Conservation (phyloP, 2,797 vertebrate species). For the Phoeniculus purpureus region DNA sequence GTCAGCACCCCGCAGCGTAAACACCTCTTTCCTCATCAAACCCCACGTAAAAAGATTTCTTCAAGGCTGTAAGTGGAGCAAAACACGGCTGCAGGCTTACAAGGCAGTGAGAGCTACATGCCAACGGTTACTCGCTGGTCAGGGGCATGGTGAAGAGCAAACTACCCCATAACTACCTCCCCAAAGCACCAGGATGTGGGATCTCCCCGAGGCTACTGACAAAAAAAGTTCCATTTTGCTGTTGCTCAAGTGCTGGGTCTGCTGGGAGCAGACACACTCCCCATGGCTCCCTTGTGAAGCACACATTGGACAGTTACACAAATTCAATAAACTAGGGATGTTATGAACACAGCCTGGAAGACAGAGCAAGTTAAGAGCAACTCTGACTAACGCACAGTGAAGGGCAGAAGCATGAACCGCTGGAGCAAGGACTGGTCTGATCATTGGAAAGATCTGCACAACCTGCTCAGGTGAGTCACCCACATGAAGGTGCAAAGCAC, state of each 20-base stretch:
- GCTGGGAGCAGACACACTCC: fast-evolving
- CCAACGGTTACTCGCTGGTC: fast-evolving
- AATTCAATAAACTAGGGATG: neutral
- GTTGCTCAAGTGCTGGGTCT: neutral
- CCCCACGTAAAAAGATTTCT: neutral
- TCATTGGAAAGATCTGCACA: neutral
- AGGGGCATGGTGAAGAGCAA: neutral
- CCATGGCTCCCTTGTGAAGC: neutral
- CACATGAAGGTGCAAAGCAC: fast-evolving
- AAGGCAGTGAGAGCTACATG: fast-evolving
- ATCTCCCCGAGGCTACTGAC: neutral
- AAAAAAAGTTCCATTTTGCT: neutral
- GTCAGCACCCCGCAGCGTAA: neutral
- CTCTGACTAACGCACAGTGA: neutral
- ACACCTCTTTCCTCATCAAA: neutral
- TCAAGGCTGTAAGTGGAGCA: neutral
- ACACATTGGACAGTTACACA: neutral
- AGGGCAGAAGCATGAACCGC: neutral
- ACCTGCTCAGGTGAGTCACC: neutral
- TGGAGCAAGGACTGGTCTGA: neutral
- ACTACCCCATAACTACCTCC: neutral
- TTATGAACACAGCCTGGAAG: neutral
- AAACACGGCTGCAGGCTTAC: neutral
- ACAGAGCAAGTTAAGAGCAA: neutral
- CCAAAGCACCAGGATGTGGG: no score